Evolutionary conservation across 2,888 invertebrate species (phyloP), one percentile per base, ranked within the genome.

Genomic region (Minunthozetes semirufus): DNA sequence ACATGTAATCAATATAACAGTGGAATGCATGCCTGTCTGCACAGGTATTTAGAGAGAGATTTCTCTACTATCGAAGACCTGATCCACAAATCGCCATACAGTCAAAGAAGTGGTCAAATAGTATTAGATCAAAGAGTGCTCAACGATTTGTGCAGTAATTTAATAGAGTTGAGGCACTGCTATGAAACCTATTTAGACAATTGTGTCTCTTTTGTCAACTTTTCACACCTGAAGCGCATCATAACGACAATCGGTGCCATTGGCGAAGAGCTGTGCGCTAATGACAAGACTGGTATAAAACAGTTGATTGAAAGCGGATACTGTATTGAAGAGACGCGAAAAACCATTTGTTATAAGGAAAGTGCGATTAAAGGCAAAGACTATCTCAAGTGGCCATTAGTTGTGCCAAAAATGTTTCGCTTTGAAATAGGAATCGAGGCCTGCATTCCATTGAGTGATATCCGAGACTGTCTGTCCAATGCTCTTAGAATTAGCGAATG

Each of bases 321-420:
- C n/a, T 74, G 74, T 38, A 48, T 74, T 59, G 74, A 74, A 59
- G 53, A 74, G 33, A 50, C 68, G 15, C 74, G 74, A 13, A 66
- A 70, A 38, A 17, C 53, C n/a, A 70, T 50, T 56, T 11, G 27
- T 13, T 73, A 66, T 15, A 17, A 33, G 33, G n/a, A 27, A 46
- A 33, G 29, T 15, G 33, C 19, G 11, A 15, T 48, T 29, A 19
- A 22, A 13, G 19, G 33, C 9, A 27, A 19, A 53, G n/a, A 50
- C 5, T 29, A 72, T 53, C 56, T 56, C 1, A n/a, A 27, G 13
- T 74, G 74, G 74, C 74, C 74, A 17, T 70, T 46, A 38, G 8
- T 70, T 42, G 9, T 74, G 27, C 48, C 66, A 6, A 48, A 48
- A 38, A 74, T 74, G 74, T 61, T 74, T 25, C 74, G 74, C 42